A percentile compares a stretch with the other conserved stretches of the same genome.
Evolutionary conservation across 1,140 invertebrate species (phyloP).

Genomic region (Anagrus nilaparvatae): DNA sequence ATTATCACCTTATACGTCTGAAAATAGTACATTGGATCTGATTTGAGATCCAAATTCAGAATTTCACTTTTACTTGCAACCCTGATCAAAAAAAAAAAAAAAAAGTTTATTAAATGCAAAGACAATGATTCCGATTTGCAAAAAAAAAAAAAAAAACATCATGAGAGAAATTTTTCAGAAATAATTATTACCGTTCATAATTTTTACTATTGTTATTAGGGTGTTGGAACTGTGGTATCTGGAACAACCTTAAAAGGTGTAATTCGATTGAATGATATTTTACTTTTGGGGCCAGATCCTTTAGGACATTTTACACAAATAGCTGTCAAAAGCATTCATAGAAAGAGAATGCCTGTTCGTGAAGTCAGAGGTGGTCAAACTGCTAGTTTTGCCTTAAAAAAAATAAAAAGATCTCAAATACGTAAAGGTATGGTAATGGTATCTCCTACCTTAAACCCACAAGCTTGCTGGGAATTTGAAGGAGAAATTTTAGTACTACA

Average conservation of each 20-base stretch:
- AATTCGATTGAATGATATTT: slow-evolving; percentile 84
- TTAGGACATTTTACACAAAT: slow-evolving; percentile 88
- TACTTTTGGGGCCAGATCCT: slow-evolving; percentile 90
- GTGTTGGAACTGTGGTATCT: slow-evolving; percentile 96
- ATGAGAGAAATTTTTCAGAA: too few species aligned
- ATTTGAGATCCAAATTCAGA: too few species aligned
- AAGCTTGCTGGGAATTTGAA: slow-evolving; percentile 99
- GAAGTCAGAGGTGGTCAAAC: slow-evolving; percentile 96
- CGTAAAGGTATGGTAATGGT: slow-evolving; percentile 99
- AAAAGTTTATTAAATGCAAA: too few species aligned
- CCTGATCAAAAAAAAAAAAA: too few species aligned
- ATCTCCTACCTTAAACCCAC: slow-evolving; percentile 80
- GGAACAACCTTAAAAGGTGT: slow-evolving; percentile 88
- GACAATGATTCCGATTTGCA: too few species aligned
- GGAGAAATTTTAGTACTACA: slow-evolving; percentile 97
- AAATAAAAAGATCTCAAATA: slow-evolving; percentile 92
- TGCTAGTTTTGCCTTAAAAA: slow-evolving; percentile 96
- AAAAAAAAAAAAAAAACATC: too few species aligned
- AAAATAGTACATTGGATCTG: too few species aligned
- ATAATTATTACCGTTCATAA: too few species aligned
- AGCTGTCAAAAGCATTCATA: slow-evolving; percentile 92
- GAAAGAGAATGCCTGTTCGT: slow-evolving; percentile 93
- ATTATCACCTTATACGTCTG: too few species aligned
- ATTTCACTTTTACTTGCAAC: too few species aligned
- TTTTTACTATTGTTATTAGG: slow-evolving; percentile 48